These are phyloP conservation scores for Drosophila repletoides DNA, from an alignment of 1,140 invertebrate species.

Conservation along the genomic window DNA sequence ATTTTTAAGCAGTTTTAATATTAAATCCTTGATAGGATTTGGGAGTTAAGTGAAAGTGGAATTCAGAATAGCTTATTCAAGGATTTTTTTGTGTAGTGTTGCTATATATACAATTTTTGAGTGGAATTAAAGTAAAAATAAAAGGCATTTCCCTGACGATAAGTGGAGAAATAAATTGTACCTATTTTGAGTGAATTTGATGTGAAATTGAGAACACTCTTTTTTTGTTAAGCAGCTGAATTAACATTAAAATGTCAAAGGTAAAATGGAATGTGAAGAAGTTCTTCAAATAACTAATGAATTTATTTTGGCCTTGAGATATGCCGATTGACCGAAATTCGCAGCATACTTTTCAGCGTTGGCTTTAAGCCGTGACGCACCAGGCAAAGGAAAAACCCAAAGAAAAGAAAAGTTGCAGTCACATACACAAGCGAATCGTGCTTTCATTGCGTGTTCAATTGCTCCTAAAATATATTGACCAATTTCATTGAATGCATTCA, in stretches of 20 bases:
- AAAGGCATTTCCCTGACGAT: no score
- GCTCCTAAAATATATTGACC: no score
- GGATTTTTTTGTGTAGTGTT: not conserved
- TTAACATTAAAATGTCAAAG: constrained; percentile 15
- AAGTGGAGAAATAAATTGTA: no score
- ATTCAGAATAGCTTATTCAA: not conserved
- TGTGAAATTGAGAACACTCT: not conserved
- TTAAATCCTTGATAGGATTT: no score
- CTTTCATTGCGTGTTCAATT: no score
- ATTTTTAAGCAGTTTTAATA: no score
- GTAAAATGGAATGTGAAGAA: constrained; percentile 14
- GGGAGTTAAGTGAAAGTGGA: constrained; percentile 1
- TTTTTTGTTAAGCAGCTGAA: constrained; percentile 5
- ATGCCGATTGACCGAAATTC: constrained; percentile 53
- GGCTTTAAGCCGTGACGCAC: constrained; percentile 16
- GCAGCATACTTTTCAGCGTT: constrained; percentile 32
- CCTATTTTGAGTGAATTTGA: not conserved
- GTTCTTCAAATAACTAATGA: constrained; percentile 73
- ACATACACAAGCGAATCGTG: no score
- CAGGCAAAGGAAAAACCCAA: not conserved
- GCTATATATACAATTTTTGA: no score
- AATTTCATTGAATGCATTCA: no score
- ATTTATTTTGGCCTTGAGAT: constrained; percentile 60
- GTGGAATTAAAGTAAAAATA: not conserved
- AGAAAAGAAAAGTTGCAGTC: constrained; percentile 22